These are phyloP conservation scores for Eupeodes corollae DNA, from an alignment of 1,140 invertebrate species.

Conservation along the genomic window DNA sequence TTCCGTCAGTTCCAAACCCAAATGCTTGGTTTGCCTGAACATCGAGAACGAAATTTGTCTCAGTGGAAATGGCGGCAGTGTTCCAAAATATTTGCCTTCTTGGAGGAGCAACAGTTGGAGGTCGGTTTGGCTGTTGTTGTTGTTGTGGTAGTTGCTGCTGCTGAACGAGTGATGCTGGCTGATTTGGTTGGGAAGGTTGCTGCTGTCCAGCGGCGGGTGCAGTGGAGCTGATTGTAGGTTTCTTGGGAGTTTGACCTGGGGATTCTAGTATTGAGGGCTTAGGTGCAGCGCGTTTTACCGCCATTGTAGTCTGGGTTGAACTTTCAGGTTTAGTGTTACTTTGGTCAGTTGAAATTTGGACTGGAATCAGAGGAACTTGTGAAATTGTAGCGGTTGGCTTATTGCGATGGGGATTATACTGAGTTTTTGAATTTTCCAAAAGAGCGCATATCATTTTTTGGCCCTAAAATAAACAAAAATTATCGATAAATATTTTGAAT, in stretches of 20 bases:
- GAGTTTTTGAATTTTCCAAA: slow-evolving; percentile 31
- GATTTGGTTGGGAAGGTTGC: slow-evolving; percentile 4
- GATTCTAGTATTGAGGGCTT: slow-evolving; percentile 14
- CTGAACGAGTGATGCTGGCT: neutral
- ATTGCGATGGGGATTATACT: slow-evolving; percentile 26
- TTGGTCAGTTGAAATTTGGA: slow-evolving; percentile 7
- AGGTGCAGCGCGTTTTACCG: slow-evolving; percentile 18
- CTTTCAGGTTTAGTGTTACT: neutral
- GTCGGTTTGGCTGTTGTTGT: slow-evolving; percentile 6
- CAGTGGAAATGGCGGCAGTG: slow-evolving; percentile 28
- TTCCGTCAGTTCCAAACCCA: slow-evolving; percentile 30
- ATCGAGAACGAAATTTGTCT: slow-evolving; percentile 32
- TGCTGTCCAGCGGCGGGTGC: neutral
- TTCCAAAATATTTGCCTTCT: slow-evolving; percentile 35
- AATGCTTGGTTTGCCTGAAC: slow-evolving; percentile 34
- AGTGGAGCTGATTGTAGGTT: slow-evolving; percentile 5
- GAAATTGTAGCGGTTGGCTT: slow-evolving; percentile 8
- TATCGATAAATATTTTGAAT: neutral
- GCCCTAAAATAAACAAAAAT: slow-evolving; percentile 10
- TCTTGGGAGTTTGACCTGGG: neutral
- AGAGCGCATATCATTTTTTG: slow-evolving; percentile 34
- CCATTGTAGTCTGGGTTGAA: slow-evolving; percentile 9
- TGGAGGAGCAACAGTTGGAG: slow-evolving; percentile 9
- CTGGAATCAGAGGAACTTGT: slow-evolving; percentile 2
- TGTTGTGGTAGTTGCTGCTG: slow-evolving; percentile 2